Conservation (phyloP, 2,888 invertebrate species). For the Acholoe squamosa region DNA sequence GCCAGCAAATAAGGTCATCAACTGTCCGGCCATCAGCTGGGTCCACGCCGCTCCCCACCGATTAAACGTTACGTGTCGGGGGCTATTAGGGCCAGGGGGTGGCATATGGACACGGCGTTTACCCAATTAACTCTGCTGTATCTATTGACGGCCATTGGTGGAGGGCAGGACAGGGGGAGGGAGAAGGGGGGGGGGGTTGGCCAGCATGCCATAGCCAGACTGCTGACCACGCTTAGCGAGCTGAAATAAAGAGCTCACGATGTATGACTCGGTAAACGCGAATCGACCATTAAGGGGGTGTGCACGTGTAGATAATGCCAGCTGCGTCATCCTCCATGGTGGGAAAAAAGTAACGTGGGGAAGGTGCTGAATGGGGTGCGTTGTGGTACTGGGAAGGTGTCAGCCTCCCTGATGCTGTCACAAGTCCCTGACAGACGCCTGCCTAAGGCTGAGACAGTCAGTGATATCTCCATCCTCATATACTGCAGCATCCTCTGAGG, state of each 20-base stretch:
- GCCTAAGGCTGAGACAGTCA: not conserved
- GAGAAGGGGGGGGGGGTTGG: too few relatives aligned
- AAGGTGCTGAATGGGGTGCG: not conserved
- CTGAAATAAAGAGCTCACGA: constrained; percentile 35
- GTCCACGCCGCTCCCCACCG: not conserved
- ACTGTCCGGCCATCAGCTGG: constrained; percentile 36
- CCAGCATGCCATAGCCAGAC: not conserved
- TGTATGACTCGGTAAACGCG: constrained; percentile 27
- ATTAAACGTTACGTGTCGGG: constrained; percentile 41
- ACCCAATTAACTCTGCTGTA: constrained; percentile 59
- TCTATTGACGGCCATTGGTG: constrained; percentile 42
- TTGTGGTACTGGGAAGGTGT: not conserved
- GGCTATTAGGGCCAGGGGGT: constrained; percentile 16
- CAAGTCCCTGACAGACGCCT: not conserved
- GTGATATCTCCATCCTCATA: not conserved
- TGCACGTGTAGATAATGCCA: not conserved
- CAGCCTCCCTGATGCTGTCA: not conserved
- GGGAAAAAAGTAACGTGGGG: not conserved
- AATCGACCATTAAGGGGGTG: not conserved
- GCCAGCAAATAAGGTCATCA: constrained; percentile 41
- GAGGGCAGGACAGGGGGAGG: not conserved
- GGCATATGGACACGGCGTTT: constrained; percentile 58
- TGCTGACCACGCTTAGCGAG: constrained; percentile 45
- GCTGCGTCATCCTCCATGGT: not conserved
- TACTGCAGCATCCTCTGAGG: not conserved